Conservation (phyloP, 2,113 vertebrate genomes). For the Tonatia bakeri region DNA sequence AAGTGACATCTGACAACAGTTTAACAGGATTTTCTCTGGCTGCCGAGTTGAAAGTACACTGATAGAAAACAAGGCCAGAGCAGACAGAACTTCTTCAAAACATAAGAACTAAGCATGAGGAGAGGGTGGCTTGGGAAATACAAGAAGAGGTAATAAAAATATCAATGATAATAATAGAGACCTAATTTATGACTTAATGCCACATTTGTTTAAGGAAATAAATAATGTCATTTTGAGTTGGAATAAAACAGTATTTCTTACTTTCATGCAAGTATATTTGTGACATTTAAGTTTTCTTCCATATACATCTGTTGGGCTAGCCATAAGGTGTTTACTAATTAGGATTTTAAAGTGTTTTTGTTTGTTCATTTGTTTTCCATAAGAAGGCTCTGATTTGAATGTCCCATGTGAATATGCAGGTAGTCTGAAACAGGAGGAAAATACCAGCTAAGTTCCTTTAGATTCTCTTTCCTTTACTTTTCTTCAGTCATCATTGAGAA, state of each 20-base stretch:
- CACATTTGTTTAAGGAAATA: neutral
- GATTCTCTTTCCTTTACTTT: conserved; percentile 9
- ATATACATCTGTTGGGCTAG: neutral
- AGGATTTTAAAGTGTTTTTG: neutral
- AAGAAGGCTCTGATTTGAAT: neutral
- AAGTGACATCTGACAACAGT: neutral
- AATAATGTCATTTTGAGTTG: neutral
- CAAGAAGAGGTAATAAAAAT: neutral
- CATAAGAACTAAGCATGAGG: neutral
- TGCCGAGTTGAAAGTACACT: neutral
- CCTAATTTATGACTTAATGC: neutral
- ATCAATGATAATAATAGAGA: neutral
- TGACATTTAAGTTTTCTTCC: neutral
- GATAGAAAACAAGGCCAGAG: neutral
- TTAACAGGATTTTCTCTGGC: neutral
- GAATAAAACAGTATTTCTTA: neutral
- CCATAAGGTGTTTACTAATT: neutral
- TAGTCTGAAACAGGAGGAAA: neutral
- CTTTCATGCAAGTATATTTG: neutral
- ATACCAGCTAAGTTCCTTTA: neutral
- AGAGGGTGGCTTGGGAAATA: neutral
- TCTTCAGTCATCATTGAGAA: conserved; percentile 28
- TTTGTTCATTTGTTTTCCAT: conserved; percentile 2
- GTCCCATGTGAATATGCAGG: neutral
- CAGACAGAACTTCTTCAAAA: neutral